Conservation (phyloP, 2,113 vertebrate genomes). For the Scopus umbretta region DNA sequence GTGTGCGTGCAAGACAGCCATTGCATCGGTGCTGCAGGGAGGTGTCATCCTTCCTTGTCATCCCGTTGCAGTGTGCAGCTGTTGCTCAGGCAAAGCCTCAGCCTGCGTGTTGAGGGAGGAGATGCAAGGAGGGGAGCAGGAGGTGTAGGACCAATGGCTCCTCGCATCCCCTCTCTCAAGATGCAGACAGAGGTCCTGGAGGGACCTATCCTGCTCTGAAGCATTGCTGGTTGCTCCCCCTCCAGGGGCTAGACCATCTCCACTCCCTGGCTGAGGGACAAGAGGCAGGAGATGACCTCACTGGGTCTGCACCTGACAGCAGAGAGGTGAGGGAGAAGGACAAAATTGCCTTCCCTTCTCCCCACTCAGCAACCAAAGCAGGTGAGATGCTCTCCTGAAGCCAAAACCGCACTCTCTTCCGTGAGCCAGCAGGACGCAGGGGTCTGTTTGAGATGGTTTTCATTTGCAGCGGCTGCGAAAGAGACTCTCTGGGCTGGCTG, state of each 20-base stretch:
- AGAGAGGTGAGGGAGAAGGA: neutral
- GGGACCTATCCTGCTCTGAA: neutral
- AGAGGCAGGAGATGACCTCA: neutral
- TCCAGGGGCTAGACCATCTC: neutral
- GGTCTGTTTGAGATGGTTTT: neutral
- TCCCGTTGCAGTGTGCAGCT: neutral
- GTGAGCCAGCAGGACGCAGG: neutral
- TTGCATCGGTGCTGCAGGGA: neutral
- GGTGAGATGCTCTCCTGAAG: neutral
- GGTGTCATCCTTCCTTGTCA: neutral
- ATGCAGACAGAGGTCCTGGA: neutral
- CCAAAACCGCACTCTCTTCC: neutral
- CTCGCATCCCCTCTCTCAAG: neutral
- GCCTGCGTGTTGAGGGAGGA: fast-evolving
- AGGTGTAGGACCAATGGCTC: neutral
- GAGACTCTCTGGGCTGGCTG: neutral
- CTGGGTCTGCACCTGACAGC: neutral
- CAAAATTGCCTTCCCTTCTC: neutral
- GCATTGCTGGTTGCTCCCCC: neutral
- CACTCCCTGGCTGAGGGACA: neutral
- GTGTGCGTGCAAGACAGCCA: neutral
- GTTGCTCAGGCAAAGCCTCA: neutral
- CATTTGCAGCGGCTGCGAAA: fast-evolving
- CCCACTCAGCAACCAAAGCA: neutral
- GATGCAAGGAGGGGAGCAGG: neutral